Evolutionary conservation across 1,140 invertebrate species (phyloP).

Genomic region (Neotoxoptera formosana): DNA sequence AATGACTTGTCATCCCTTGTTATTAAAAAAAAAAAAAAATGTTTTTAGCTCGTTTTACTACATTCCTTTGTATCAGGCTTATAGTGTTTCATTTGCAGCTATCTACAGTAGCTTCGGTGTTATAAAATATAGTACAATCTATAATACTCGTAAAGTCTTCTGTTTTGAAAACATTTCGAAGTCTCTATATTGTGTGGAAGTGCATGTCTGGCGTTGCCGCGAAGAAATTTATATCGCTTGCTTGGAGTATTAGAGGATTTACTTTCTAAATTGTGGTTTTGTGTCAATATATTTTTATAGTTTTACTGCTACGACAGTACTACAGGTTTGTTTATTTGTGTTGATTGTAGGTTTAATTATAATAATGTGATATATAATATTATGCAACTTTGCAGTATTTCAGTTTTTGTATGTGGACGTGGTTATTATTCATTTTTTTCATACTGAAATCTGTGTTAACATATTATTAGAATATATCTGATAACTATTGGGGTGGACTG

Average conservation of each 20-base stretch:
- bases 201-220: background rate
- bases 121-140: background rate
- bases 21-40: background rate
- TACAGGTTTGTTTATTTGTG: background rate
- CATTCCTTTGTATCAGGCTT: background rate
- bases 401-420: background rate
- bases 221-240: background rate
- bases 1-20: background rate
- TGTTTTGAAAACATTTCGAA: background rate
- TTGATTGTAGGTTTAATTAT: background rate
- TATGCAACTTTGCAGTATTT: background rate
- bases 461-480: background rate
- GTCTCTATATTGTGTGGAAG: background rate
- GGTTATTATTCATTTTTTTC: background rate
- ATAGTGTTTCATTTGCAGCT: background rate
- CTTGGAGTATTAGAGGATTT: background rate
- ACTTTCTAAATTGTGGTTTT: background rate
- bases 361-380: background rate
- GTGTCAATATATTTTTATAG: background rate
- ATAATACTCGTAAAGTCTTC: background rate
- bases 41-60: background rate
- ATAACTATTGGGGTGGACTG: background rate
- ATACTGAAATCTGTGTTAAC: background rate
- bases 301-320: background rate
- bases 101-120: background rate